Evolutionary conservation across 2,888 invertebrate genomes (phyloP), one percentile per base, ranked within the genome.

Genomic region (Caenorhabditis becei): DNA sequence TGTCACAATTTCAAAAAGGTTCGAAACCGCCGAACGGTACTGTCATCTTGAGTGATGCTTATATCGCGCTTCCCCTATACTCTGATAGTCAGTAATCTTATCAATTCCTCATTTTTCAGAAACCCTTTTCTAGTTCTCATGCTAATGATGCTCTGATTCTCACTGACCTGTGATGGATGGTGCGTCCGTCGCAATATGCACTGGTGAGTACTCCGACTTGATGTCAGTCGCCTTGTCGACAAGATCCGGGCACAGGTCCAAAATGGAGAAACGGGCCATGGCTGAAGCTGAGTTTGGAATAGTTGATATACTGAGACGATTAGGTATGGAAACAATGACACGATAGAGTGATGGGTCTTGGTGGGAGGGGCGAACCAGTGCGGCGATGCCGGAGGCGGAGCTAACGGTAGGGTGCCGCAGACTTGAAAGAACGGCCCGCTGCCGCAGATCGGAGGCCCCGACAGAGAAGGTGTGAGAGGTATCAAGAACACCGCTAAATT

Each of bases 201-300:
- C 11, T 18, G 61, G 32, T 0, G 53, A 37, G 28, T 32, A 2
- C n/a, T n/a, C 32, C 14, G 53, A 61, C 51, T 61, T 44, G 16
- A 44, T 54, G 1, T 59, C 65, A 14, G 59, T 37, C 7, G 41
- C 54, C 3, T 59, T 41, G 2, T 75, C 67, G 14, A 62, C 82
- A 53, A 86, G 78, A 56, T 85, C 84, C n/a, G 86, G 86, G 32
- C 84, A 84, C 37, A 86, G 62, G n/a, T 86, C 81, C 65, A 80
- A 18, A 65, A 86, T 86, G 11, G 80, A 83, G 75, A 85, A 86
- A 44, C 78, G 59, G n/a, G 84, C 77, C 86, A 86, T 86, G 28
- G 32, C 58, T 26, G 24, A n/a, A 23, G 24, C 58, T 63, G 63
- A 77, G 58, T 70, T 63, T 47, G 54, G 54, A 47, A 44, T 28